These are phyloP conservation scores for Calidris pugnax DNA, from an alignment of 2,113 vertebrate species.

Conservation along the genomic window DNA sequence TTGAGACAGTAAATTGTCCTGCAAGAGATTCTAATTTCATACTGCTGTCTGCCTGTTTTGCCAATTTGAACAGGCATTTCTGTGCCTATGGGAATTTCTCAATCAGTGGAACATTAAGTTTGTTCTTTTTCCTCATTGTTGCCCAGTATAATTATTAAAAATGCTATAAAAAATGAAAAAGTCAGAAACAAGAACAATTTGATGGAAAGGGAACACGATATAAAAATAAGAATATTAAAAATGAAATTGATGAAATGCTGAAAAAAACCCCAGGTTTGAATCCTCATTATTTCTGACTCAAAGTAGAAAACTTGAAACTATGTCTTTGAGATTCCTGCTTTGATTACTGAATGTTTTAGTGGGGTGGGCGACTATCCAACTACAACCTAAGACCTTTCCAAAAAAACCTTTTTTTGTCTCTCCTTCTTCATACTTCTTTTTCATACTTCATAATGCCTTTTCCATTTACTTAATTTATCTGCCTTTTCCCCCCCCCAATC, in stretches of 20 bases:
- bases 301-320: background rate
- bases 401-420: background rate
- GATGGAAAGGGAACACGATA: background rate
- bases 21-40: background rate
- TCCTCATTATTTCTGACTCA: background rate
- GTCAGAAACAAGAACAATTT: background rate
- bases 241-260: background rate
- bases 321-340: background rate
- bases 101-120: background rate
- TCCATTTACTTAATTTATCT: background rate
- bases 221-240: background rate
- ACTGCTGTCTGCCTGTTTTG: background rate
- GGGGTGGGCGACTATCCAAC: no score
- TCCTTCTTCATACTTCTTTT: background rate
- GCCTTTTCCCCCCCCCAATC: accelerated
- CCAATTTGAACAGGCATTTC: background rate
- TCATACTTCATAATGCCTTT: background rate
- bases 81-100: background rate
- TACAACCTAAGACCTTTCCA: background rate
- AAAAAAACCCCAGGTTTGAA: background rate
- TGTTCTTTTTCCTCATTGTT: background rate
- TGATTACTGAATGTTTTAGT: background rate
- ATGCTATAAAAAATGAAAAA: background rate
- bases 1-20: background rate
- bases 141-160: background rate